These are phyloP conservation scores for Agonopterix arenella DNA, from an alignment of 2,888 invertebrate genomes.

Conservation along the genomic window DNA sequence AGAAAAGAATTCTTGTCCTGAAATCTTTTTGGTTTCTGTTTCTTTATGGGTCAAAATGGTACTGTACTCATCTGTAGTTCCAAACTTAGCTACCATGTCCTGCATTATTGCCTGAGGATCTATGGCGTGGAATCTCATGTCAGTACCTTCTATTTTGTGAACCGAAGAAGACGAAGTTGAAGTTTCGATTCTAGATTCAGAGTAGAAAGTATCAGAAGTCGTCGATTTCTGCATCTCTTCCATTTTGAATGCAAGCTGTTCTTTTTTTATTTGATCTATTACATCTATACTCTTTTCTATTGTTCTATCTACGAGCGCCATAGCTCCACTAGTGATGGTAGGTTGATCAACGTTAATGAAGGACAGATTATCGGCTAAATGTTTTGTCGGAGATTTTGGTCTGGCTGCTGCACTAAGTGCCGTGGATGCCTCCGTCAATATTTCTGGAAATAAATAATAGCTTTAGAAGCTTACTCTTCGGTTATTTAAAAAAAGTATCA, in stretches of 20 bases:
- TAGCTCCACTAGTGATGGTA: constrained; percentile 71
- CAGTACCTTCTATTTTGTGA: constrained; percentile 53
- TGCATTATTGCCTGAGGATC: constrained; percentile 61
- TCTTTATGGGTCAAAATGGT: constrained; percentile 72
- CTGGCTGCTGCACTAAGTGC: constrained; percentile 52
- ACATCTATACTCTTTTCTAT: constrained; percentile 64
- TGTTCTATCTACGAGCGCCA: constrained; percentile 71
- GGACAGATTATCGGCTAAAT: constrained; percentile 61
- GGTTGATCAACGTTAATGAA: constrained; percentile 73
- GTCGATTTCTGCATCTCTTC: constrained; percentile 58
- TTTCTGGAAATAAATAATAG: constrained; percentile 50
- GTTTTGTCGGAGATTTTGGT: constrained; percentile 68
- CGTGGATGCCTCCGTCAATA: constrained; percentile 54
- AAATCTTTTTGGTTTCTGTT: constrained; percentile 67
- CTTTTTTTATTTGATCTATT: constrained; percentile 60
- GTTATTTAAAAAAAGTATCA: constrained; percentile 4
- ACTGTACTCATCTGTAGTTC: constrained; percentile 45
- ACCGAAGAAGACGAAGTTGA: constrained; percentile 63
- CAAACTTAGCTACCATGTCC: constrained; percentile 60
- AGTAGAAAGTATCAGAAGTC: constrained; percentile 56
- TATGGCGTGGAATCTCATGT: constrained; percentile 57
- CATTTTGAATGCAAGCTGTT: constrained; percentile 60
- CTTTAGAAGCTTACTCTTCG: too few species aligned
- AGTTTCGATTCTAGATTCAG: constrained; percentile 60
- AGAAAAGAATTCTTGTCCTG: constrained; percentile 66